Percentiles rank a stretch among this genome's conserved stretches.
Conservation (phyloP, 2,888 invertebrate genomes). For the Quadroppia sp. region DNA sequence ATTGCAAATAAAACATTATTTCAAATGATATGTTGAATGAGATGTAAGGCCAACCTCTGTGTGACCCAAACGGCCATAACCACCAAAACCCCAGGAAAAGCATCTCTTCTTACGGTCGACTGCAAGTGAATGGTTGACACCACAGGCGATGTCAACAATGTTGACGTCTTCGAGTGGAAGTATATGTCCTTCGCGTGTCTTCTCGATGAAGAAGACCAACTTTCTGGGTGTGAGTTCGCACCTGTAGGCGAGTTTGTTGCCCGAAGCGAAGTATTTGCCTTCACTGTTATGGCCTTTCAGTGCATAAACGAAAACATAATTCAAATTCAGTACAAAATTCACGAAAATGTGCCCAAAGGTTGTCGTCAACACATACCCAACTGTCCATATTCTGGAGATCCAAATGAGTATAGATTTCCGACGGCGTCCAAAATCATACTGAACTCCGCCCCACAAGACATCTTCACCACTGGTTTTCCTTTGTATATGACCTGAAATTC, state of each 20-base stretch:
- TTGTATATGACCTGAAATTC: constrained; percentile 55
- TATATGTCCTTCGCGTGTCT: constrained; percentile 74
- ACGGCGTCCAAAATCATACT: constrained; percentile 83
- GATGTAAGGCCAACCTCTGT: constrained; percentile 57
- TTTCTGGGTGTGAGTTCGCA: constrained; percentile 79
- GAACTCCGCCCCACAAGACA: constrained; percentile 88
- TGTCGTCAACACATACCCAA: constrained; percentile 57
- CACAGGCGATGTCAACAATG: constrained; percentile 84
- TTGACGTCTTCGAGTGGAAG: constrained; percentile 73
- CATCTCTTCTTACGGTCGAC: constrained; percentile 82
- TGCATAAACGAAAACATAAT: neutral
- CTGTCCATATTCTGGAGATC: constrained; percentile 87
- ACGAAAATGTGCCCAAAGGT: too few relatives aligned
- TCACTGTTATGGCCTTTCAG: constrained; percentile 79
- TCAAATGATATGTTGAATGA: neutral
- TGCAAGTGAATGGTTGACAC: constrained; percentile 79
- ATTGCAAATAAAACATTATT: neutral
- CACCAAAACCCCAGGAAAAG: constrained; percentile 93
- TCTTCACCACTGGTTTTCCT: constrained; percentile 80
- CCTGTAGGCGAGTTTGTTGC: constrained; percentile 79
- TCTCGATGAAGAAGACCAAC: constrained; percentile 79
- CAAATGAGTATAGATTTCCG: constrained; percentile 83
- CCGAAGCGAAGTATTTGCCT: constrained; percentile 87
- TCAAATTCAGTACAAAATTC: too few relatives aligned
- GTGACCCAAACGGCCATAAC: constrained; percentile 87